These are phyloP conservation scores for Thelaira solivaga DNA, from an alignment of 2,888 invertebrate species.

Conservation along the genomic window DNA sequence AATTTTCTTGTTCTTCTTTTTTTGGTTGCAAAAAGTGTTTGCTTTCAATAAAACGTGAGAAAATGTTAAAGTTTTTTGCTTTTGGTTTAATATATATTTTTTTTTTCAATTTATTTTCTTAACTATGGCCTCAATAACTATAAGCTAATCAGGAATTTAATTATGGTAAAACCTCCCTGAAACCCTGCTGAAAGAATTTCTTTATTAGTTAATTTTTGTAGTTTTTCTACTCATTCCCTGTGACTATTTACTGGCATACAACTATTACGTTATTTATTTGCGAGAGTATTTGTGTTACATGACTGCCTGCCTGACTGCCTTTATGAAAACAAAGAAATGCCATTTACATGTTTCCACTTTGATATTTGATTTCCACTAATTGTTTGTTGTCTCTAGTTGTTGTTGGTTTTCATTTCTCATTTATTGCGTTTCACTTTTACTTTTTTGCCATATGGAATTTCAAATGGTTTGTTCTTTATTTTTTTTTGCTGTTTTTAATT, in stretches of 20 bases:
- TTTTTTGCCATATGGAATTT: slow-evolving; percentile 64
- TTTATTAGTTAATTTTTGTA: slow-evolving; percentile 51
- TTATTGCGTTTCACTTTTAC: slow-evolving; percentile 76
- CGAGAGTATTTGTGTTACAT: background rate
- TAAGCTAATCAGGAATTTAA: slow-evolving; percentile 61
- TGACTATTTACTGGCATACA: background rate
- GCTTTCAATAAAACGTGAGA: slow-evolving; percentile 42
- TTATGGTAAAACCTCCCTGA: slow-evolving; percentile 46
- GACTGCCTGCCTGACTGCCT: background rate
- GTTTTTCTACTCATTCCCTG: slow-evolving; percentile 12
- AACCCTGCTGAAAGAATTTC: slow-evolving; percentile 46
- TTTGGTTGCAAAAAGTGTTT: slow-evolving; percentile 3
- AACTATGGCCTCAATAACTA: background rate
- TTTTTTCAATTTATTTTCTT: background rate
- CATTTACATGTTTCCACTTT: slow-evolving; percentile 67
- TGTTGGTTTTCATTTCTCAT: slow-evolving; percentile 39
- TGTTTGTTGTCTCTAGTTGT: slow-evolving; percentile 52
- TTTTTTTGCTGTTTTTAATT: slow-evolving; percentile 28
- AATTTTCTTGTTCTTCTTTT: too few species aligned
- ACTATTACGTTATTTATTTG: slow-evolving; percentile 14
- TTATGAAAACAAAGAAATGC: slow-evolving; percentile 60
- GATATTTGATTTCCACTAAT: slow-evolving; percentile 71
- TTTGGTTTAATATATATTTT: background rate
- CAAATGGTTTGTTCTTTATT: slow-evolving; percentile 48
- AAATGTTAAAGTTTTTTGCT: slow-evolving; percentile 8